These are phyloP conservation scores for Lucifuga dentata DNA, from an alignment of 2,113 vertebrate genomes.

Conservation along the genomic window DNA sequence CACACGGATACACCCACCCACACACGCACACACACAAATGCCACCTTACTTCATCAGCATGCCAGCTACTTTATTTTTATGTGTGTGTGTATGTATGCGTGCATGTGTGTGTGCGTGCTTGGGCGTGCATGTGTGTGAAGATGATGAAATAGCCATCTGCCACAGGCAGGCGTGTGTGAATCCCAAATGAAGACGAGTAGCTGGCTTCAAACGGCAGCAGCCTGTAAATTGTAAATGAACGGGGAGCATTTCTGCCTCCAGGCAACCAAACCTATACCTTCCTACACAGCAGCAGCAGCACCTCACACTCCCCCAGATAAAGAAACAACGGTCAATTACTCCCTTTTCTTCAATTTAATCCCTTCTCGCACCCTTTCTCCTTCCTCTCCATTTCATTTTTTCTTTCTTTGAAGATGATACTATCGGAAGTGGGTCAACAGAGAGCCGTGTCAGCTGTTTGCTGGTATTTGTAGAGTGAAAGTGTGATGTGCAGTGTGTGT, in stretches of 20 bases:
- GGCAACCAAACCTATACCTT: constrained; percentile 47
- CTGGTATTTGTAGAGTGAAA: constrained; percentile 47
- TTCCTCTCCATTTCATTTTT: constrained; percentile 39
- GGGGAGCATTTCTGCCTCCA: constrained; percentile 43
- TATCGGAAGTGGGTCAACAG: constrained; percentile 71
- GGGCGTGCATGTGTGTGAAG: constrained; percentile 34
- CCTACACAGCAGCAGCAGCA: constrained; percentile 6
- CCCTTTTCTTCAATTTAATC: constrained; percentile 56
- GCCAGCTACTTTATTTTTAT: constrained; percentile 17
- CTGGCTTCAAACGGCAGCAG: constrained; percentile 64
- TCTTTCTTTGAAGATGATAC: constrained; percentile 66
- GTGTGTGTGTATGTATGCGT: constrained; percentile 11
- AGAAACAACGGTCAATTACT: constrained; percentile 64
- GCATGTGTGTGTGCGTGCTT: background rate
- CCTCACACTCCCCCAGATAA: constrained; percentile 43
- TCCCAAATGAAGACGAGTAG: constrained; percentile 73
- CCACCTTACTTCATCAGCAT: constrained; percentile 46
- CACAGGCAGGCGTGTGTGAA: constrained; percentile 61
- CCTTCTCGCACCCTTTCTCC: constrained; percentile 20
- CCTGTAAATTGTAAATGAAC: constrained; percentile 71
- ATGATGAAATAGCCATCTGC: constrained; percentile 78
- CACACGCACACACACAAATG: constrained; percentile 15
- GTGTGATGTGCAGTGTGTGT: constrained; percentile 22
- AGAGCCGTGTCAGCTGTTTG: constrained; percentile 71
- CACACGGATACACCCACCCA: constrained; percentile 4